A percentile compares a stretch with the other conserved stretches of the same genome.
These are phyloP conservation scores for Papilio demoleus DNA, from an alignment of 2,888 invertebrate species.

Conservation along the genomic window DNA sequence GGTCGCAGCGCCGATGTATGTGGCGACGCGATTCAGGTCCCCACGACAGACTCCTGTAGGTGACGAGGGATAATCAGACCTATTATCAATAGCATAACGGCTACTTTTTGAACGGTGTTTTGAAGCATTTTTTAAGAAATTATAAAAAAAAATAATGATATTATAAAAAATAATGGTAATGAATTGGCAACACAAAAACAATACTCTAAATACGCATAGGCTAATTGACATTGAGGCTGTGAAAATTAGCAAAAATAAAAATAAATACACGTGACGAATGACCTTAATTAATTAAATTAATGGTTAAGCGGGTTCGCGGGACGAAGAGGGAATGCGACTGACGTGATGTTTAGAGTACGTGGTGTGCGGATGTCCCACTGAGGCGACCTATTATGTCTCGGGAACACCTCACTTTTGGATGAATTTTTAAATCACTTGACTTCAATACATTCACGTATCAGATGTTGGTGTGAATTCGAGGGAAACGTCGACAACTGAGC, in stretches of 20 bases:
- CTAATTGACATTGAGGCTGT: constrained; percentile 84
- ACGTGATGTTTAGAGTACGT: constrained; percentile 50
- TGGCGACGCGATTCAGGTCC: constrained; percentile 50
- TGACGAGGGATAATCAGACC: constrained; percentile 74
- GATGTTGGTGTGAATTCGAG: constrained; percentile 1
- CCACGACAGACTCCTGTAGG: constrained; percentile 68
- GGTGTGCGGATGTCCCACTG: constrained; percentile 46
- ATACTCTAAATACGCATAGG: constrained; percentile 83
- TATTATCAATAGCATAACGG: constrained; percentile 79
- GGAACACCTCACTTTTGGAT: constrained; percentile 10
- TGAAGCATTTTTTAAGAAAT: constrained; percentile 80
- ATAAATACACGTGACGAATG: constrained; percentile 73
- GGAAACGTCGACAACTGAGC: constrained; percentile 2
- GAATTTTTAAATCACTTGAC: constrained; percentile 27
- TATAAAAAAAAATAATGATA: constrained; percentile 57
- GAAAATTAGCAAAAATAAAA: constrained; percentile 81
- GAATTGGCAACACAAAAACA: constrained; percentile 82
- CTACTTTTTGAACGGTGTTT: constrained; percentile 82
- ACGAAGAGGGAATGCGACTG: constrained; percentile 56
- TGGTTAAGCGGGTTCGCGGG: constrained; percentile 67
- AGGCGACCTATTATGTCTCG: constrained; percentile 43
- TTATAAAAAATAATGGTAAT: constrained; percentile 68
- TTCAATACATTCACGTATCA: background rate
- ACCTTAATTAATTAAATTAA: constrained; percentile 71
- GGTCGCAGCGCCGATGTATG: constrained; percentile 65